Evolutionary conservation across 1,140 invertebrate genomes (phyloP).

Genomic region (Dinoponera quadriceps): DNA sequence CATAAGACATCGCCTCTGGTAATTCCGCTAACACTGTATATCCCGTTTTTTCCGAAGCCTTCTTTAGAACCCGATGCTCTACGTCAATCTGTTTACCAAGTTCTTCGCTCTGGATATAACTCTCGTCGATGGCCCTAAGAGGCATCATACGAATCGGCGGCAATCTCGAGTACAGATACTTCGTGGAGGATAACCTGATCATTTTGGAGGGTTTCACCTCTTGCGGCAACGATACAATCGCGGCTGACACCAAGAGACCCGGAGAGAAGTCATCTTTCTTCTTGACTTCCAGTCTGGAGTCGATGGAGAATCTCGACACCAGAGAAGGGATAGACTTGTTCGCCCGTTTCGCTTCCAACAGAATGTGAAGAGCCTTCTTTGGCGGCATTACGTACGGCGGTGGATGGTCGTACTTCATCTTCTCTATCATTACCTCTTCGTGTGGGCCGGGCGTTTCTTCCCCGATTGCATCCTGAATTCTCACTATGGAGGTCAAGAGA

Average conservation of each 20-base stretch:
- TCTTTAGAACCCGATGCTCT: slow-evolving; percentile 20
- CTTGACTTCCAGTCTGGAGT: slow-evolving; percentile 79
- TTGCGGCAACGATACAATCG: background rate
- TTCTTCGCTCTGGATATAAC: slow-evolving; percentile 75
- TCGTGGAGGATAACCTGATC: slow-evolving; percentile 77
- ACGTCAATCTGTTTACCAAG: slow-evolving; percentile 57
- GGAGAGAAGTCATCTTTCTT: slow-evolving; percentile 63
- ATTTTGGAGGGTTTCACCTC: slow-evolving; percentile 71
- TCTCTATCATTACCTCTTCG: slow-evolving; percentile 74
- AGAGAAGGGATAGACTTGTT: slow-evolving; percentile 81
- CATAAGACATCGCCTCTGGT: slow-evolving; percentile 64
- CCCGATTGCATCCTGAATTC: slow-evolving; percentile 64
- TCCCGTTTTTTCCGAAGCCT: background rate
- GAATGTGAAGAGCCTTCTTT: slow-evolving; percentile 75
- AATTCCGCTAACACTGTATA: slow-evolving; percentile 26
- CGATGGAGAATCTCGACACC: slow-evolving; percentile 82
- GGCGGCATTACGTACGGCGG: slow-evolving; percentile 79
- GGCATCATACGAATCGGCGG: slow-evolving; percentile 76
- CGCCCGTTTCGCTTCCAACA: slow-evolving; percentile 80
- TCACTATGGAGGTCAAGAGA: slow-evolving; percentile 77
- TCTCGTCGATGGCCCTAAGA: slow-evolving; percentile 79
- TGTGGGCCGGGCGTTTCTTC: slow-evolving; percentile 58
- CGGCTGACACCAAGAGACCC: background rate
- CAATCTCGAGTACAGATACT: slow-evolving; percentile 76
- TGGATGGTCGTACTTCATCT: slow-evolving; percentile 78